A percentile compares a stretch with the other conserved stretches of the same genome.
These are phyloP conservation scores for Caenorhabditis sp. DNA, from an alignment of 2,888 invertebrate species.

Conservation along the genomic window DNA sequence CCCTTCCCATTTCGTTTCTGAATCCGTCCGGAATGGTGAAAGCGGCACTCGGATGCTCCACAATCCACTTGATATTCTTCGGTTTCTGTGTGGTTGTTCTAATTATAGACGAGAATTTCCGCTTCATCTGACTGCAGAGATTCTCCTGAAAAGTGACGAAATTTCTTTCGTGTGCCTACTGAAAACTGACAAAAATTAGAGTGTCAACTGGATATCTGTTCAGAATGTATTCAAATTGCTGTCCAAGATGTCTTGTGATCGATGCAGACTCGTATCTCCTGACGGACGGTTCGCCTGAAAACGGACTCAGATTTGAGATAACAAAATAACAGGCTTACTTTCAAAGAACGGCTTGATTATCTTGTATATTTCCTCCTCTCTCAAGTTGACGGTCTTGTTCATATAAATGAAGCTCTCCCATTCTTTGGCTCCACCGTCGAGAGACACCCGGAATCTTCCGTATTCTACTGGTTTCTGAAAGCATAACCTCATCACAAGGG, in stretches of 20 bases:
- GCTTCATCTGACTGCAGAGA: slow-evolving; percentile 55
- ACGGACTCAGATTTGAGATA: too few species aligned
- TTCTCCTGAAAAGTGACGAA: slow-evolving; percentile 54
- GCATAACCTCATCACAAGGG: neutral
- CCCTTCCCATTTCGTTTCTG: slow-evolving; percentile 30
- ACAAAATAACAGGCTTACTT: too few species aligned
- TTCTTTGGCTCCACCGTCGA: slow-evolving; percentile 16
- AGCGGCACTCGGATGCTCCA: slow-evolving; percentile 46
- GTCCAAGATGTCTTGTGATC: slow-evolving; percentile 50
- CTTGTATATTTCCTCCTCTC: slow-evolving; percentile 48
- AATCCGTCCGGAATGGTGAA: slow-evolving; percentile 51
- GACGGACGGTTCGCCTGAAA: slow-evolving; percentile 29
- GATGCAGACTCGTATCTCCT: slow-evolving; percentile 41
- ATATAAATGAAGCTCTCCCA: slow-evolving; percentile 51
- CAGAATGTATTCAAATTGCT: slow-evolving; percentile 37
- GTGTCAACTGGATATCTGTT: slow-evolving; percentile 25
- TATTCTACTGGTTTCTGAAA: slow-evolving; percentile 52
- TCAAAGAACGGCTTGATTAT: slow-evolving; percentile 49
- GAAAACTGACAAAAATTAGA: slow-evolving; percentile 37
- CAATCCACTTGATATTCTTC: slow-evolving; percentile 36
- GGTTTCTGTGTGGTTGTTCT: slow-evolving; percentile 18
- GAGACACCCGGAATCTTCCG: slow-evolving; percentile 29
- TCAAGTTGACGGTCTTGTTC: slow-evolving; percentile 36
- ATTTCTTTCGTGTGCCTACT: too few species aligned
- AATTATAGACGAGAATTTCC: slow-evolving; percentile 44